Conservation (phyloP, 1,140 invertebrate genomes). For the Plectus sambesii region DNA sequence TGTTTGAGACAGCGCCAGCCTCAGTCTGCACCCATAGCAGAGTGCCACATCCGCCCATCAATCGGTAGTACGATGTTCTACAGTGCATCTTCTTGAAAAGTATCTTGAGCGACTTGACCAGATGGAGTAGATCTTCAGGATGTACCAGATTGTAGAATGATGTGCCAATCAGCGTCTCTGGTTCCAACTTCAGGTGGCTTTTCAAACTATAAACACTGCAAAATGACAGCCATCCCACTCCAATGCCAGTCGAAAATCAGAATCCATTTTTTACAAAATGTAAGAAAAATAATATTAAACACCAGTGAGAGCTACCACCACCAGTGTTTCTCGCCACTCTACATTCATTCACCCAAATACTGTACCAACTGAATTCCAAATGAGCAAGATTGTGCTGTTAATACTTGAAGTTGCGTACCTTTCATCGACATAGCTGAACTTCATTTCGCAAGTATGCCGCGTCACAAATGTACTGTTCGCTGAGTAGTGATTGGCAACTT, state of each 20-base stretch:
- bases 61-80: conserved; percentile 32
- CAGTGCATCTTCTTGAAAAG: conserved; percentile 32
- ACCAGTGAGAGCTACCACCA: too few relatives aligned
- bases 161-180: conserved; percentile 31
- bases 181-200: conserved; percentile 28
- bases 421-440: conserved; percentile 34
- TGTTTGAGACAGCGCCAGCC: conserved; percentile 35
- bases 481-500: conserved; percentile 16
- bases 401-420: too few relatives aligned
- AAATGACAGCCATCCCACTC: too few relatives aligned
- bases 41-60: conserved; percentile 27
- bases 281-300: too few relatives aligned
- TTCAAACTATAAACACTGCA: conserved; percentile 30
- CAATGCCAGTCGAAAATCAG: too few relatives aligned
- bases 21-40: conserved; percentile 36
- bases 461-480: conserved; percentile 36
- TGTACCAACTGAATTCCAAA: too few relatives aligned
- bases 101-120: conserved; percentile 26
- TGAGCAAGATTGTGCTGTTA: too few relatives aligned
- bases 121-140: conserved; percentile 25
- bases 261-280: neutral
- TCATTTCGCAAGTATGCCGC: conserved; percentile 40
- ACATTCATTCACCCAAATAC: too few relatives aligned
- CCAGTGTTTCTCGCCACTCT: too few relatives aligned
- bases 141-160: conserved; percentile 41